Evolutionary conservation across 1,140 invertebrate genomes (phyloP), one percentile per base, ranked within the genome.

Genomic region (Heliconius congener): DNA sequence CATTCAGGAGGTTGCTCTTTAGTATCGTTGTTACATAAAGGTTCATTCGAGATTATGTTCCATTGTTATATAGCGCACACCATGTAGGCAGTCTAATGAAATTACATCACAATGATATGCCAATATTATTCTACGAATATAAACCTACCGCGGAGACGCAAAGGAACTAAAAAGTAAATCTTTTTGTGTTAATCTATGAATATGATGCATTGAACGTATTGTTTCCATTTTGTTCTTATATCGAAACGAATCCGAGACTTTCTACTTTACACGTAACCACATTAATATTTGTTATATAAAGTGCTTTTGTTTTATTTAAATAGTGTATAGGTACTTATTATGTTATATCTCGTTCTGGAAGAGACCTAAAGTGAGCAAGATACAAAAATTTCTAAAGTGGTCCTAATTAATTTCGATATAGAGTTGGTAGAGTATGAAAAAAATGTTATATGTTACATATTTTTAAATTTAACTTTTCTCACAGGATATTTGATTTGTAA

Each of bases 11-110:
- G 60, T 66, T 13, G 8, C 9, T 66, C 9, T 30, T 66, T 1
- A 76, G 27, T 23, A 23, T 66, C 39, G 9, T 0, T 13, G 37
- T 76, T 76, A 76, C 11, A 8, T 70, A 76, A 76, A 66, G 74
- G n/a, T 66, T 73, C 77, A 76, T 79, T 83, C 39, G 72, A 81
- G 76, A 83, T 83, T 82, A 84, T 82, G 77, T 42, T 74, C 81
- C 79, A 86, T 86, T 86, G 85, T 86, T 84, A 83, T 72, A 77
- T 76, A 30, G 73, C 72, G 74, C 77, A 77, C 77, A 74, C 55
- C 73, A 71, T 81, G 46, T 81, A 60, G 71, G 34, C 77, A 80
- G 18, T 77, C 70, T 84, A 83, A 83, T 76, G 74, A 55, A 30
- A 60, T 86, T 84, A 83, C 80, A 77, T 86, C 81, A 86, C 66